Base-by-base conservation (phyloP, 2,797 vertebrate species). In the Sebastolobus alascanus region DNA sequence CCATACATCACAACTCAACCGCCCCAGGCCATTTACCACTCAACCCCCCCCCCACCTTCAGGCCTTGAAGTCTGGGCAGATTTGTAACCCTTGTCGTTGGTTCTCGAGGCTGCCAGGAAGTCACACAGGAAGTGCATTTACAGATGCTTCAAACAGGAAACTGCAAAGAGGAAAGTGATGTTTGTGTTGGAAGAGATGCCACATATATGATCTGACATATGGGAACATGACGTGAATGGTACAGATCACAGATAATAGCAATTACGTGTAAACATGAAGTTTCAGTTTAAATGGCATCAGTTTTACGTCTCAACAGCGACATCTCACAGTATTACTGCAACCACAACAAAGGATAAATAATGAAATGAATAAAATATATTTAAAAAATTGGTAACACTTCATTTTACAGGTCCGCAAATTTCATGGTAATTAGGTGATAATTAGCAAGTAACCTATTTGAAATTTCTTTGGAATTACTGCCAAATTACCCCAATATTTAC, bases 121-220 rank as follows among this genome's bases (percentile, higher is more conserved):
- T 63, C 75, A 73, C 73, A 81, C 40, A 85, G 88, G 91, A 92
- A 90, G 80, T 66, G 27, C 1, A 65, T 71, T 58, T 76, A 56
- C 80, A 73, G 65, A 81, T 80, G 70, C 12, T 84, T 87, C 68
- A 71, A 87, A 89, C 73, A 88, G 89, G 79, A 90, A 90, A 69
- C 59, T 1, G 27, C 12, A 46, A 31, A 64, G 72, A 71, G 37
- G 46, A 55, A 68, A 65, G 33, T 31, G 4, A 75, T 78, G 65
- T 72, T 77, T 84, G 4, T 8, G 3, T 46, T 60, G 33, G 63
- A 33, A 40, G 40, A 73, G 5, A 64, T 64, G 52, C 4, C 65
- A 29, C 33, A 72, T 43, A 77, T 12, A 20, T 55, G 13, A 50
- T 8, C 14, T 11, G 11, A 74, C 14, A 4, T 52, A 80, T 66